Conservation (phyloP, 2,888 invertebrate species). For the Stenoptilia bipunctidactyla region DNA sequence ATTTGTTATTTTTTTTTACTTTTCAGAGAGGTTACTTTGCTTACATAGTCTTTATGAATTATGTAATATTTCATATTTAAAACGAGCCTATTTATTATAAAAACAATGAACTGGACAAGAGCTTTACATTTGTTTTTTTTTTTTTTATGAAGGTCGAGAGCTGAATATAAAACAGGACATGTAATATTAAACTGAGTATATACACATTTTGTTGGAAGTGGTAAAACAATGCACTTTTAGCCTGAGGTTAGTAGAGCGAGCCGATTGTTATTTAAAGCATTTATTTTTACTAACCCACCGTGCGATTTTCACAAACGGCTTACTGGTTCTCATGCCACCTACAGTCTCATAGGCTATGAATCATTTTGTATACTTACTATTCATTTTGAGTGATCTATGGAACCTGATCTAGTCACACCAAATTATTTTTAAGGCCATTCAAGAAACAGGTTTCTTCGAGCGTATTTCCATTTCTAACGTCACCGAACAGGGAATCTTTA, state of each 20-base stretch:
- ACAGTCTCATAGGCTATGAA: slow-evolving; percentile 22
- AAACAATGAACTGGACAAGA: too few species aligned
- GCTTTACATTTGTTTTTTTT: too few species aligned
- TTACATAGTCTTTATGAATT: too few species aligned
- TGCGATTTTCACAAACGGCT: neutral
- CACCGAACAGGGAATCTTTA: slow-evolving; percentile 34
- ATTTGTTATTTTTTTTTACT: too few species aligned
- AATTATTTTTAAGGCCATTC: slow-evolving; percentile 33
- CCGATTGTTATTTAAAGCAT: neutral
- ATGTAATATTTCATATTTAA: too few species aligned
- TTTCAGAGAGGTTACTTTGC: too few species aligned
- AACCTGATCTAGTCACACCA: slow-evolving; percentile 44
- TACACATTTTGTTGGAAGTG: neutral
- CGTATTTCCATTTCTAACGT: slow-evolving; percentile 56
- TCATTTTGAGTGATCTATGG: slow-evolving; percentile 30
- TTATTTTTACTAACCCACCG: neutral
- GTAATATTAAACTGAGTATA: too few species aligned
- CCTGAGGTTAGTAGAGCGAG: slow-evolving; percentile 1
- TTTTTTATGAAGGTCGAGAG: too few species aligned
- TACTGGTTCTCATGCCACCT: slow-evolving; percentile 4
- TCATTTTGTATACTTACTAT: slow-evolving; percentile 25
- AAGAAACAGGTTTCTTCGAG: slow-evolving; percentile 40
- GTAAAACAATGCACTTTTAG: neutral
- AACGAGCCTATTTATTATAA: too few species aligned
- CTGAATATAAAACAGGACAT: too few species aligned